Evolutionary conservation across 2,113 vertebrate genomes (phyloP).

Genomic region (Odobenus rosmarus): DNA sequence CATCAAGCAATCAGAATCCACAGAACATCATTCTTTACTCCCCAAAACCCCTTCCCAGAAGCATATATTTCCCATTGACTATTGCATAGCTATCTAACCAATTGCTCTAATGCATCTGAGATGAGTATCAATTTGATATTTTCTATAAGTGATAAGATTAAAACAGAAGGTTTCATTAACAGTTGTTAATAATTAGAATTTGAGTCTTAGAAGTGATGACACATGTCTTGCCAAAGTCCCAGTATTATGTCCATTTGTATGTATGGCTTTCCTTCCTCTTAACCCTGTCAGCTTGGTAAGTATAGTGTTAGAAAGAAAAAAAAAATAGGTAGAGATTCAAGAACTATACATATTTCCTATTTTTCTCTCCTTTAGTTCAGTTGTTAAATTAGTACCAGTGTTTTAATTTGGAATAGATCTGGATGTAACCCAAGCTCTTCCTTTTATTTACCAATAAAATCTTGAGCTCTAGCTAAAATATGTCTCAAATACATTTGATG

Average conservation of each 20-base stretch:
- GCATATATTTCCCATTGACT: not conserved
- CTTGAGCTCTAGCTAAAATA: not conserved
- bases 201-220: not conserved
- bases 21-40: not conserved
- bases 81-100: not conserved
- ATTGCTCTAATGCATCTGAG: not conserved
- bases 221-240: not conserved
- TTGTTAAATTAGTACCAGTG: not conserved
- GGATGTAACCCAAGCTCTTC: not conserved
- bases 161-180: not conserved
- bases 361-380: not conserved
- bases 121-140: not conserved
- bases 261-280: not conserved
- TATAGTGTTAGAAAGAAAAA: not conserved
- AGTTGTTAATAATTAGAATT: not conserved
- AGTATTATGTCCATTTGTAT: not conserved
- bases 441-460: not conserved
- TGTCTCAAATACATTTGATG: not conserved
- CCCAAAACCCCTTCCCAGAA: fast-evolving
- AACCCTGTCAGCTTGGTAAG: not conserved
- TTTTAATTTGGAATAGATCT: not conserved
- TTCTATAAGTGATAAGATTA: not conserved
- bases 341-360: not conserved
- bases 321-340: not conserved
- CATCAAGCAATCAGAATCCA: not conserved